Evolutionary conservation across 2,888 invertebrate species (phyloP), one percentile per base, ranked within the genome.

Genomic region (Adela reaumurella): DNA sequence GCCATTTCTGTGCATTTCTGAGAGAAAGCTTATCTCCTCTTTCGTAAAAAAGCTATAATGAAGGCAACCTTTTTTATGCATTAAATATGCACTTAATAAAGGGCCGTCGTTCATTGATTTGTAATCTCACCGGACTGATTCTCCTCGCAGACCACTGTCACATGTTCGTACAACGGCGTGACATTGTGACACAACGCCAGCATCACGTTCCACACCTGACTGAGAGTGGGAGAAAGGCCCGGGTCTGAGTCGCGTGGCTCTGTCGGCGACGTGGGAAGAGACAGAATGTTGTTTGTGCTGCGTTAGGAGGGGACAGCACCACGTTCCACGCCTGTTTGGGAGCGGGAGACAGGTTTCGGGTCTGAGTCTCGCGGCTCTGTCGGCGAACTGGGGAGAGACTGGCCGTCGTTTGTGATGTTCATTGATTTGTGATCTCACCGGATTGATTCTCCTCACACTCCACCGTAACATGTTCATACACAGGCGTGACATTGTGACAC

Each of bases 401-500:
- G 55, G 1, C 67, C 63, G 52, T 76, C 76, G 55, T 77, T 74
- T 0, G 79, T 80, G 49, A 76, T 61, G 2, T 41, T 6, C 6
- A 4, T 41, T 19, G 17, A 11, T 17, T 17, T 18, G 4, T 6
- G 6, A 4, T 45, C 53, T 54, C 51, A 70, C 73, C 72, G 1
- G 74, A 76, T 24, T 70, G 68, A 1, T 64, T 62, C 50, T 74
- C 77, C 17, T 76, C 74, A 0, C 56, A 61, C 2, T 60, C 58
- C 17, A 17, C 14, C 2, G 18, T 47, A 11, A 47, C 49, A 3
- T 63, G 48, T 17, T 97, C 97, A 62, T 90, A 93, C 2, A 97
- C 94, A 0, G 99, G 99, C 0, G 99, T 99, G 10, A 99, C 99
- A 70, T 99, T 99, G 67, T 99, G 99, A 67, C 99, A 99, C 35